phyloP scores from a whole-genome alignment of 1,140 invertebrate species.

The Cotesia vestalis region DNA sequence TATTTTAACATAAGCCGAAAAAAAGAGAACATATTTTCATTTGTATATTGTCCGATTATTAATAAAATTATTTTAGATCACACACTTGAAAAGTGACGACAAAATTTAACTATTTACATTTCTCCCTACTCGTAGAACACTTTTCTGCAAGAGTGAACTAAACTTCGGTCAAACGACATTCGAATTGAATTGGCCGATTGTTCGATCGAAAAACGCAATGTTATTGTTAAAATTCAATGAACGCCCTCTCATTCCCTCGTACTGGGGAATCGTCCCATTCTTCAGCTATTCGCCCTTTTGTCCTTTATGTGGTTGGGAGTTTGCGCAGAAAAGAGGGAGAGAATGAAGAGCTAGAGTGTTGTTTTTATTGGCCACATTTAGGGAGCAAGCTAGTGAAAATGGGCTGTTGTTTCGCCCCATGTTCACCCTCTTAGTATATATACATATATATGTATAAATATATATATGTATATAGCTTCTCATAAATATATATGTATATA shows the following conservation, averaged over 20 bases:
- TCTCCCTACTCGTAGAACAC: constrained; percentile 5
- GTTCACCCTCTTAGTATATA: constrained; percentile 21
- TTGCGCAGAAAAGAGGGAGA: constrained; percentile 27
- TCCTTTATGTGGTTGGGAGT: constrained; percentile 19
- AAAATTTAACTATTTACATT: constrained; percentile 6
- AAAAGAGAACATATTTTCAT: not conserved
- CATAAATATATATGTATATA: constrained; percentile 9
- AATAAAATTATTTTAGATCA: not conserved
- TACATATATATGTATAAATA: not conserved
- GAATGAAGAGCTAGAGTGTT: constrained; percentile 52
- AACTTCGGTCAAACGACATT: constrained; percentile 36
- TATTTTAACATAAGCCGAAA: too few species aligned
- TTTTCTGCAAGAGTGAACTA: constrained; percentile 22
- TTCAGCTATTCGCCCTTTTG: constrained; percentile 35
- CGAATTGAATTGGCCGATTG: constrained; percentile 57
- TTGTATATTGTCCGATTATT: not conserved
- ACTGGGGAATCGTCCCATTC: constrained; percentile 10
- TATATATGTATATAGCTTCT: not conserved
- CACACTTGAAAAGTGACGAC: not conserved
- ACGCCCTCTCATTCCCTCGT: constrained; percentile 46
- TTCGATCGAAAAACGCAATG: constrained; percentile 54
- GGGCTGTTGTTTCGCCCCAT: constrained; percentile 62
- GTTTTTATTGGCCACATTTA: constrained; percentile 64
- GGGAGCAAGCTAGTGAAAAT: constrained; percentile 57
- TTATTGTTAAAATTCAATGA: constrained; percentile 64